Conservation (phyloP, 1,140 invertebrate species). For the Drosophila pectinifera region DNA sequence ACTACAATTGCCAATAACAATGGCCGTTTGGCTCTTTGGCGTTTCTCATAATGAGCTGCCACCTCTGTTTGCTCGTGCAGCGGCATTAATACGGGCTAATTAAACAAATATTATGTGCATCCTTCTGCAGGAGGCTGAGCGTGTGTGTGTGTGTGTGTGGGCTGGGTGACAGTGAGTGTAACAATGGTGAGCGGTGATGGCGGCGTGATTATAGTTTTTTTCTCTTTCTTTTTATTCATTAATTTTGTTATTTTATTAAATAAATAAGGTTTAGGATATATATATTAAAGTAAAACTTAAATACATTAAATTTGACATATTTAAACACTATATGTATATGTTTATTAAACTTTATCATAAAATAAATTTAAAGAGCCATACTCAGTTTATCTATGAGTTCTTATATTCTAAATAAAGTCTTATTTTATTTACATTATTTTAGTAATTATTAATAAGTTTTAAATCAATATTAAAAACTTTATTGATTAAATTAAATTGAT, state of each 20-base stretch:
- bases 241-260: too few relatives aligned
- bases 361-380: too few relatives aligned
- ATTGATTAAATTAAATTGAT: too few relatives aligned
- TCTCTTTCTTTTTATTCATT: background rate
- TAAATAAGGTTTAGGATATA: background rate
- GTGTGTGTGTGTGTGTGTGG: slow-evolving; percentile 1
- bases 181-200: background rate
- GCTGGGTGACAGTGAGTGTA: background rate
- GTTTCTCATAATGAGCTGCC: slow-evolving; percentile 55
- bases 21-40: slow-evolving; percentile 36
- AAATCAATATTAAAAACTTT: too few relatives aligned
- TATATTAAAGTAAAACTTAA: background rate
- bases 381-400: too few relatives aligned
- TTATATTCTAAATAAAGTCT: too few relatives aligned
- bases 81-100: slow-evolving; percentile 79
- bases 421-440: too few relatives aligned
- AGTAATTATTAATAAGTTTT: too few relatives aligned
- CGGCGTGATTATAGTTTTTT: background rate
- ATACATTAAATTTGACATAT: too few relatives aligned
- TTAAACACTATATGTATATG: too few relatives aligned
- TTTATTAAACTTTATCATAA: too few relatives aligned
- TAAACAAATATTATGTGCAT: slow-evolving; percentile 70
- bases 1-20: slow-evolving; percentile 39
- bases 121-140: slow-evolving; percentile 1
- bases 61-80: slow-evolving; percentile 72